phyloP scores from a whole-genome alignment of 2,797 vertebrate species.

The Balearica regulorum region DNA sequence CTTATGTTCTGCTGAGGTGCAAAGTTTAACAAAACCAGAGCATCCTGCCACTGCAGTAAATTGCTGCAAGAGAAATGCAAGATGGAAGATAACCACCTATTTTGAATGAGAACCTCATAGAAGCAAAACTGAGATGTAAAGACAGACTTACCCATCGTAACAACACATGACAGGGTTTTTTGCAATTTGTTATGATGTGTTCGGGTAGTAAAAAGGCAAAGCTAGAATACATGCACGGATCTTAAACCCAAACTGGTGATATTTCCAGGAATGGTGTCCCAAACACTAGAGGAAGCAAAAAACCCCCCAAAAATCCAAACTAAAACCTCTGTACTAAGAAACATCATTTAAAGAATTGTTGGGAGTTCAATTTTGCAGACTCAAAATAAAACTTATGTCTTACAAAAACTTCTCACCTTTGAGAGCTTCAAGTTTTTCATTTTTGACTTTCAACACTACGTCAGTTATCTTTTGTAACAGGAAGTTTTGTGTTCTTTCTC shows the following conservation, averaged over 20 bases:
- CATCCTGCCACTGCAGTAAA: not conserved
- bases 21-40: not conserved
- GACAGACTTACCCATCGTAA: not conserved
- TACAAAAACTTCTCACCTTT: constrained; percentile 76
- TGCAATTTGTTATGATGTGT: not conserved
- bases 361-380: not conserved
- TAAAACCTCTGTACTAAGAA: not conserved
- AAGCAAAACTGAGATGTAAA: not conserved
- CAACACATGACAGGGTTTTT: not conserved
- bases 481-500: constrained; percentile 88
- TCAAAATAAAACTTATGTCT: not conserved
- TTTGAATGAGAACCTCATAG: not conserved
- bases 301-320: too few species aligned
- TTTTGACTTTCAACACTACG: constrained; percentile 90
- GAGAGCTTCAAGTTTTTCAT: constrained; percentile 86
- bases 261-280: not conserved
- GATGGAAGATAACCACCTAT: not conserved
- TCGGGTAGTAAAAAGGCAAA: not conserved
- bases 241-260: not conserved
- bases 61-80: not conserved
- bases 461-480: constrained; percentile 94
- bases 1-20: not conserved
- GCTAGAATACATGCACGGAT: not conserved
- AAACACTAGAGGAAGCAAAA: not conserved
- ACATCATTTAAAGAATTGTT: not conserved